A percentile compares a stretch with the other conserved stretches of the same genome.
Evolutionary conservation across 1,140 invertebrate species (phyloP).

Genomic region (Heliothis virescens): DNA sequence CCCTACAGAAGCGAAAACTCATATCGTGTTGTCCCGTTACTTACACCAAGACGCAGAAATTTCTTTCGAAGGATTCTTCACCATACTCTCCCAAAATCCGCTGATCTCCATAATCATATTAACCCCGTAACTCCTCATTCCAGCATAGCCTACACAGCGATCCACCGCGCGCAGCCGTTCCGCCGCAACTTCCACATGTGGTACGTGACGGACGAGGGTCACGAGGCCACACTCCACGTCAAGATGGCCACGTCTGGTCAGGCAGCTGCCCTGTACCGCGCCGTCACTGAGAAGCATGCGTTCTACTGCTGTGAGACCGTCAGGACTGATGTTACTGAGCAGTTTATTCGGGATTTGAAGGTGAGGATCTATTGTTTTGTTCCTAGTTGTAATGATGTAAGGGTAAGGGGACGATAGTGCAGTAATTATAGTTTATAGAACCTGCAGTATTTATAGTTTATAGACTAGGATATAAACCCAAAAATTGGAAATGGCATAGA

Average conservation of each 20-base stretch:
- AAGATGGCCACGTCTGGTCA: slow-evolving; percentile 92
- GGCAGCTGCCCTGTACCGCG: slow-evolving; percentile 93
- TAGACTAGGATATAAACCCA: too few relatives aligned
- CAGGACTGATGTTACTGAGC: slow-evolving; percentile 93
- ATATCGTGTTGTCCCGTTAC: too few relatives aligned
- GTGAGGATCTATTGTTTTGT: slow-evolving; percentile 66
- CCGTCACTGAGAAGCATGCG: slow-evolving; percentile 96
- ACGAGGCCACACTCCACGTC: slow-evolving; percentile 90
- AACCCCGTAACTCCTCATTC: slow-evolving; percentile 61
- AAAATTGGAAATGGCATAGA: too few relatives aligned
- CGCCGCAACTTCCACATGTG: slow-evolving; percentile 91
- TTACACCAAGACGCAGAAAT: too few relatives aligned
- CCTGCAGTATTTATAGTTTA: too few relatives aligned
- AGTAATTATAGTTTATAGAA: too few relatives aligned
- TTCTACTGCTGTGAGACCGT: slow-evolving; percentile 97
- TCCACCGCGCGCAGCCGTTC: slow-evolving; percentile 92
- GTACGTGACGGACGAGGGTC: slow-evolving; percentile 90
- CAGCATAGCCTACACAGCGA: slow-evolving; percentile 94
- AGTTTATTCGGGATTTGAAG: slow-evolving; percentile 95
- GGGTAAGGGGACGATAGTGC: too few relatives aligned
- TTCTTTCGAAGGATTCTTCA: too few relatives aligned
- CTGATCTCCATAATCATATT: not conserved
- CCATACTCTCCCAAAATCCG: too few relatives aligned
- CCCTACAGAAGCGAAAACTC: too few relatives aligned
- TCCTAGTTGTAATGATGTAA: not conserved